Evolutionary conservation across 2,797 vertebrate genomes (phyloP).

Genomic region (Tolypeutes matacus): DNA sequence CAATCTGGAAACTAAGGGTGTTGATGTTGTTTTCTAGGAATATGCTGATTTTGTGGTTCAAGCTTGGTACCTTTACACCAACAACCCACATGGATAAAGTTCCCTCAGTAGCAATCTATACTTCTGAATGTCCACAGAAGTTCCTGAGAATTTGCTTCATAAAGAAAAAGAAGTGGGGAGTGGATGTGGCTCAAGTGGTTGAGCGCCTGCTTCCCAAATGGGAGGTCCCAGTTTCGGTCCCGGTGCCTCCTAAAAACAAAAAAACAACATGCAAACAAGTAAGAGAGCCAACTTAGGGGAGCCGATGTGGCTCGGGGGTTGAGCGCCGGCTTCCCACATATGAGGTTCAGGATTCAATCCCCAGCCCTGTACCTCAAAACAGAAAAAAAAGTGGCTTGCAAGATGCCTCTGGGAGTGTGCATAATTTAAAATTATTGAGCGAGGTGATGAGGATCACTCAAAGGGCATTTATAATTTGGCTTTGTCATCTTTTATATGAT

Average conservation of each 20-base stretch:
- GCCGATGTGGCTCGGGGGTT: too few species aligned
- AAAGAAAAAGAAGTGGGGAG: not conserved
- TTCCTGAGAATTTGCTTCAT: conserved; percentile 16
- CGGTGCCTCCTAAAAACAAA: too few species aligned
- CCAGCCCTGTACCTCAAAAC: too few species aligned
- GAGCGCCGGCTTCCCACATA: too few species aligned
- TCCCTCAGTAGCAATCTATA: not conserved
- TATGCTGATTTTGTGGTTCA: not conserved
- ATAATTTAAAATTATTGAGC: not conserved
- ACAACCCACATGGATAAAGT: not conserved
- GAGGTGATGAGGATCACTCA: not conserved
- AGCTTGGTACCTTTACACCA: not conserved
- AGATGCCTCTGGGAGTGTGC: not conserved
- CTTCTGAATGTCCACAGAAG: not conserved
- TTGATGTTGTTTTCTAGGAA: not conserved
- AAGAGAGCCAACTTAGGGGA: too few species aligned
- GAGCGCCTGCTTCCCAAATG: too few species aligned
- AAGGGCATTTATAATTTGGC: conserved; percentile 44
- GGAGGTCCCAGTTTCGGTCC: too few species aligned
- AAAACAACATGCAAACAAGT: too few species aligned
- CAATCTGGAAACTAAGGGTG: not conserved
- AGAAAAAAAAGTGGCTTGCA: not conserved
- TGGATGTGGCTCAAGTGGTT: too few species aligned
- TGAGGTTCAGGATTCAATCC: too few species aligned
- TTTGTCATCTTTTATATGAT: not conserved